Percentiles rank a stretch among this genome's conserved stretches.
These are phyloP conservation scores for Cecropterus lyciades DNA, from an alignment of 1,140 invertebrate genomes.

Conservation along the genomic window DNA sequence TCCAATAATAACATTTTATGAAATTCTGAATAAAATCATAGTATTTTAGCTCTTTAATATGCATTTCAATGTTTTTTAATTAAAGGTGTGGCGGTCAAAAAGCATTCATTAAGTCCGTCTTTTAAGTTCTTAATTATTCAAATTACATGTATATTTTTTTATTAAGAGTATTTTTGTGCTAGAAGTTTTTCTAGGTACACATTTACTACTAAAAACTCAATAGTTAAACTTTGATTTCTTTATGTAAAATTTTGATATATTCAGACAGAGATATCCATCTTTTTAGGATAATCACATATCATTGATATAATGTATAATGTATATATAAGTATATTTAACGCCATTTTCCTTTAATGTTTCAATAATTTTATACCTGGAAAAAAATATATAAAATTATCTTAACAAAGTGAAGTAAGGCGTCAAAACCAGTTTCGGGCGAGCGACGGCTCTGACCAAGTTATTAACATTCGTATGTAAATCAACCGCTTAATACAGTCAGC, in stretches of 20 bases:
- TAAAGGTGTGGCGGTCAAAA: conserved; percentile 35
- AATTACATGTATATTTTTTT: conserved; percentile 42
- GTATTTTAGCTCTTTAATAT: neutral
- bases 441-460: conserved; percentile 50
- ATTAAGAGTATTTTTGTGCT: too few species aligned
- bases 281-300: too few species aligned
- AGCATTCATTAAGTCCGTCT: conserved; percentile 39
- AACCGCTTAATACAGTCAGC: conserved; percentile 56
- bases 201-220: too few species aligned
- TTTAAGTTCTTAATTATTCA: conserved; percentile 50
- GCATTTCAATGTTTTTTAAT: conserved; percentile 39
- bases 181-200: too few species aligned
- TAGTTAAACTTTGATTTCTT: too few species aligned
- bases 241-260: too few species aligned
- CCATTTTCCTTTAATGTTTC: conserved; percentile 40
- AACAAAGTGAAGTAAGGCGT: conserved; percentile 29
- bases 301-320: too few species aligned
- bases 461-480: conserved; percentile 76
- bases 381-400: conserved; percentile 38
- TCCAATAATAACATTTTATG: neutral
- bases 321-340: neutral
- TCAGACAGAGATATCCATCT: too few species aligned
- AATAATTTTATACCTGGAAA: neutral
- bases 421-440: conserved; percentile 53
- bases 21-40: neutral